phyloP scores from a whole-genome alignment of 2,797 vertebrate genomes.

The Passerculus sandwichensis region DNA sequence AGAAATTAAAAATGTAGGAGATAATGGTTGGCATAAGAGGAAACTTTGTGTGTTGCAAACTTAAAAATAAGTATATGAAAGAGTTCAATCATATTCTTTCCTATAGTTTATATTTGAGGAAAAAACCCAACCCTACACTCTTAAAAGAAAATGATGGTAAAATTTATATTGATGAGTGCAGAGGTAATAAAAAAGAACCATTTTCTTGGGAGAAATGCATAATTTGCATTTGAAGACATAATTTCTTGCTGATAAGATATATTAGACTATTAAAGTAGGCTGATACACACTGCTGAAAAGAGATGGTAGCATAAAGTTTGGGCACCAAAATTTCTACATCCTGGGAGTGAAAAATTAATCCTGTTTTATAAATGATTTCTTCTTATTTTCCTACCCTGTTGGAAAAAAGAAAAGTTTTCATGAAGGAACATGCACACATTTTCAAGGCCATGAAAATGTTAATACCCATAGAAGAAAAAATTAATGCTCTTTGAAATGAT shows the following conservation, averaged over 20 bases:
- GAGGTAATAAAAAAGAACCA: background rate
- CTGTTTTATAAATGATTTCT: background rate
- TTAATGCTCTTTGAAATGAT: background rate
- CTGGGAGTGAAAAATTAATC: background rate
- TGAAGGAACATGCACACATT: background rate
- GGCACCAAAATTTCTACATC: background rate
- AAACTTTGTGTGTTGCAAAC: background rate
- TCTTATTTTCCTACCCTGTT: background rate
- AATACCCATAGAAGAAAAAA: background rate
- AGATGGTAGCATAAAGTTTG: background rate
- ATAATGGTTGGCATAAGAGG: background rate
- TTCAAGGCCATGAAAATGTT: background rate
- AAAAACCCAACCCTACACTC: background rate
- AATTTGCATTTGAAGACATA: background rate
- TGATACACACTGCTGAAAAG: background rate
- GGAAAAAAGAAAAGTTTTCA: background rate
- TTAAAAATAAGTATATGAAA: background rate
- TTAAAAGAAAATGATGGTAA: background rate
- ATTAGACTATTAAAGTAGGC: background rate
- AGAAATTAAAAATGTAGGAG: background rate
- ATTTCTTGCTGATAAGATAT: background rate
- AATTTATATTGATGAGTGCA: background rate
- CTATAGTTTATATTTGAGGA: background rate
- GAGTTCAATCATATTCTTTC: background rate
- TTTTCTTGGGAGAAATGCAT: background rate